These are phyloP conservation scores for Esox masquinongy DNA, from an alignment of 2,797 vertebrate species.

Conservation along the genomic window DNA sequence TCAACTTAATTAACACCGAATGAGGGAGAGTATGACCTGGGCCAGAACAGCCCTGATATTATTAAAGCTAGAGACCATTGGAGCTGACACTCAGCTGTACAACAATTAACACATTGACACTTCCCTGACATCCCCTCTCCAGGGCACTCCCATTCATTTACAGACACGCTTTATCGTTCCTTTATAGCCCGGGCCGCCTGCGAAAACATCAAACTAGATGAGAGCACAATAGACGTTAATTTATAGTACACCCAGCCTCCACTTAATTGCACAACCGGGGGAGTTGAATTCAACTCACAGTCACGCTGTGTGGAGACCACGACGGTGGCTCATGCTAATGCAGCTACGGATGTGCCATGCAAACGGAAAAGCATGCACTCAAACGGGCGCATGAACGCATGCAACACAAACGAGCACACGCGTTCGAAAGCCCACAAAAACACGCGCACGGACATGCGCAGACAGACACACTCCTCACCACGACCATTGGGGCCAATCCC, in stretches of 20 bases:
- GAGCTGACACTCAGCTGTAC: slow-evolving; percentile 22
- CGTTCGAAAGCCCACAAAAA: neutral
- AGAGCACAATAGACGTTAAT: slow-evolving; percentile 6
- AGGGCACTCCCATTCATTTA: neutral
- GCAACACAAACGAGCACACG: slow-evolving; percentile 1
- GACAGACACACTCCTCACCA: slow-evolving; percentile 56
- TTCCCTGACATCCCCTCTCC: neutral
- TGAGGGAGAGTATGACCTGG: slow-evolving; percentile 18
- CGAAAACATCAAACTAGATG: slow-evolving; percentile 15
- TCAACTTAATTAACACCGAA: slow-evolving; percentile 39
- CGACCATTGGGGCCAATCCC: slow-evolving; percentile 75
- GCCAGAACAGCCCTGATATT: neutral
- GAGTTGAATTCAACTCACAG: slow-evolving; percentile 2
- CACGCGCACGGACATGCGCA: neutral
- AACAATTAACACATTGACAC: slow-evolving; percentile 33
- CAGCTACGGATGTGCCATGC: neutral
- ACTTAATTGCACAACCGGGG: slow-evolving; percentile 10
- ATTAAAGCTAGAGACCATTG: slow-evolving; percentile 21
- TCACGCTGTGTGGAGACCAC: neutral
- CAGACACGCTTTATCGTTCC: slow-evolving; percentile 4
- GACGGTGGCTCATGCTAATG: neutral
- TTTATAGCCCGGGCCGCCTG: neutral
- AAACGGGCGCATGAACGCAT: neutral
- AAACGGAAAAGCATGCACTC: slow-evolving; percentile 7
- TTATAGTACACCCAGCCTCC: neutral